Evolutionary conservation across 2,888 invertebrate genomes (phyloP), one percentile per base, ranked within the genome.

Genomic region (Pecten maximus): DNA sequence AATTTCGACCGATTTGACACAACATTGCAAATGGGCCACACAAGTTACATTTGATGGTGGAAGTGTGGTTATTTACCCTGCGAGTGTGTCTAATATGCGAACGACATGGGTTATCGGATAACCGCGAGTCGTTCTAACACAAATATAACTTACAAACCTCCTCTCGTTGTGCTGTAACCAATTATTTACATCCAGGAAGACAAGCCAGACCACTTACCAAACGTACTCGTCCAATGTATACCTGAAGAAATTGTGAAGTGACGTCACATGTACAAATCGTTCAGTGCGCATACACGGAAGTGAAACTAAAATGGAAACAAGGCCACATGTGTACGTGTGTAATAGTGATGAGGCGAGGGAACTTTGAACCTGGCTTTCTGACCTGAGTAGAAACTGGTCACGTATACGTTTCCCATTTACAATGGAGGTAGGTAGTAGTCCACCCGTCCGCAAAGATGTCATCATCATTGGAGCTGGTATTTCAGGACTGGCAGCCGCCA

Each of bases 381-480:
- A 35, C 23, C 10, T 74, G 74, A 74, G 74, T 28, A 35, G 89
- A 88, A 88, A 89, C 87, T 88, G 40, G 74, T 60, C 40, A 87
- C 87, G 35, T 74, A 15, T 86, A 39, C 40, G 40, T 88, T 88
- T 88, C 12, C 74, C 40, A 40, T 50, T 3, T 88, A 74, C 35
- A 50, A 87, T 90, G 88, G 89, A 88, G 40, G 50, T 86, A 16
- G 74, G n/a, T 50, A 88, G n/a, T 3, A 88, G 48, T 4, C 89
- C 88, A 35, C 74, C 74, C 8, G 74, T 74, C 23, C 28, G 74
- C 2, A 74, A 28, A 40, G 95, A 96, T 90, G 95, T 93, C 23
- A 92, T 96, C 16, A 94, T 96, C 8, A 92, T 96, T 86, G 96
- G 96, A 8, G 96, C 95, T 8, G 96, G 96, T 0, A 95, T 96